Percentiles rank a stretch among this genome's conserved stretches.
Conservation (phyloP, 2,888 invertebrate genomes). For the Biston stratarius region DNA sequence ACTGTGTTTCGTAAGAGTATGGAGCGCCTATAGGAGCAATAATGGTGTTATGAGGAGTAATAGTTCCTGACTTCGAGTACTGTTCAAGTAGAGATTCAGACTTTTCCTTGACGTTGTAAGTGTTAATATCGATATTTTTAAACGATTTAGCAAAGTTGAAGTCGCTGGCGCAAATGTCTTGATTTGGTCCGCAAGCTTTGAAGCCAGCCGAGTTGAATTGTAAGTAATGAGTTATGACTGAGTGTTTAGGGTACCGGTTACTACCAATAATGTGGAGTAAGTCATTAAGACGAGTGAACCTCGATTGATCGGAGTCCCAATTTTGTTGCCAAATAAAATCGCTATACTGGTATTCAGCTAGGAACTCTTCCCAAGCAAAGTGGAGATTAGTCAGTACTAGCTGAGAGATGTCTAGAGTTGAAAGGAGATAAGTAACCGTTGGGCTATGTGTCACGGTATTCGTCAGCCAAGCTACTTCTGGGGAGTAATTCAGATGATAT, state of each 20-base stretch:
- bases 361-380: conserved; percentile 97
- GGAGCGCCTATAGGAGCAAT: conserved; percentile 97
- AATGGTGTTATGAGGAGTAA: conserved; percentile 95
- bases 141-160: conserved; percentile 91
- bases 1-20: conserved; percentile 93
- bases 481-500: conserved; percentile 92
- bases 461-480: conserved; percentile 95
- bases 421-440: conserved; percentile 95
- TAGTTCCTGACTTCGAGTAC: conserved; percentile 94
- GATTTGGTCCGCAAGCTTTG: conserved; percentile 72
- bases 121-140: conserved; percentile 91
- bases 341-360: conserved; percentile 93
- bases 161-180: conserved; percentile 59
- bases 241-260: conserved; percentile 67
- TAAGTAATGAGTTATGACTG: conserved; percentile 70
- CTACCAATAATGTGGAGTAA: conserved; percentile 65
- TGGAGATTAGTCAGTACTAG: conserved; percentile 96
- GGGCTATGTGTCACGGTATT: conserved; percentile 98
- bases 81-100: conserved; percentile 95
- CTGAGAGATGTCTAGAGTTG: conserved; percentile 91
- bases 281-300: conserved; percentile 63
- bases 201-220: conserved; percentile 75
- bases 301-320: conserved; percentile 87
- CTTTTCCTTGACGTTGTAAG: conserved; percentile 93
- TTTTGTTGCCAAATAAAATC: conserved; percentile 97